Conservation (phyloP, 1,140 invertebrate species). For the Drosophila sulfurigaster region DNA sequence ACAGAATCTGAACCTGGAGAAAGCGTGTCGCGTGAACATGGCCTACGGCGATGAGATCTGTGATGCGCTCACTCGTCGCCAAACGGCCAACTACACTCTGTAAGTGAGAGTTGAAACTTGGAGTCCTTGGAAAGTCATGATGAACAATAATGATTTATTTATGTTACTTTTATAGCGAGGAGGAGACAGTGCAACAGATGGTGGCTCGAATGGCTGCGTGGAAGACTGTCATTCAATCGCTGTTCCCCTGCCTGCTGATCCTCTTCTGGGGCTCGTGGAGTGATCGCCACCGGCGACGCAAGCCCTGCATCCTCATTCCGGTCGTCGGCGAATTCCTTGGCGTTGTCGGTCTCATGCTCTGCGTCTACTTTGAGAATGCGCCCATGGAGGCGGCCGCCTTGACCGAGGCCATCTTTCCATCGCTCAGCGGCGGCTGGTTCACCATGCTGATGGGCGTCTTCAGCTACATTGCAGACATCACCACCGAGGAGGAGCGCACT, state of each 20-base stretch:
- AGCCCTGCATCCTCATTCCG: slow-evolving; percentile 93
- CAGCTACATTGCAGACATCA: slow-evolving; percentile 95
- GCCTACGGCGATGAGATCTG: slow-evolving; percentile 89
- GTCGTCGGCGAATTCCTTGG: slow-evolving; percentile 92
- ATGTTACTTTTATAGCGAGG: slow-evolving; percentile 86
- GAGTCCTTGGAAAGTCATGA: too few relatives aligned
- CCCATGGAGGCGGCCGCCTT: slow-evolving; percentile 92
- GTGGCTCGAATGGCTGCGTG: slow-evolving; percentile 92
- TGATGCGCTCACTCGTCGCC: slow-evolving; percentile 88
- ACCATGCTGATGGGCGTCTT: slow-evolving; percentile 96
- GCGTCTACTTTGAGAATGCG: slow-evolving; percentile 91
- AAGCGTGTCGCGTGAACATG: slow-evolving; percentile 93
- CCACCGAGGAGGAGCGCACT: slow-evolving; percentile 91
- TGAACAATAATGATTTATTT: neutral
- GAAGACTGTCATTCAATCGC: slow-evolving; percentile 92
- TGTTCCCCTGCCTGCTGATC: slow-evolving; percentile 90
- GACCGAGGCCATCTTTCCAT: slow-evolving; percentile 91
- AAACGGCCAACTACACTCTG: slow-evolving; percentile 89
- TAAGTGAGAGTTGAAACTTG: slow-evolving; percentile 49
- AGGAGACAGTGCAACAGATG: slow-evolving; percentile 90
- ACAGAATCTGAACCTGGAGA: slow-evolving; percentile 93
- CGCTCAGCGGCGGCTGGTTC: slow-evolving; percentile 92
- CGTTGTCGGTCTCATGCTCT: slow-evolving; percentile 91
- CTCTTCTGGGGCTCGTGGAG: slow-evolving; percentile 93
- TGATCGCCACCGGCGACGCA: slow-evolving; percentile 90